Evolutionary conservation across 2,113 vertebrate genomes (phyloP).

Genomic region (Ondatra zibethicus): DNA sequence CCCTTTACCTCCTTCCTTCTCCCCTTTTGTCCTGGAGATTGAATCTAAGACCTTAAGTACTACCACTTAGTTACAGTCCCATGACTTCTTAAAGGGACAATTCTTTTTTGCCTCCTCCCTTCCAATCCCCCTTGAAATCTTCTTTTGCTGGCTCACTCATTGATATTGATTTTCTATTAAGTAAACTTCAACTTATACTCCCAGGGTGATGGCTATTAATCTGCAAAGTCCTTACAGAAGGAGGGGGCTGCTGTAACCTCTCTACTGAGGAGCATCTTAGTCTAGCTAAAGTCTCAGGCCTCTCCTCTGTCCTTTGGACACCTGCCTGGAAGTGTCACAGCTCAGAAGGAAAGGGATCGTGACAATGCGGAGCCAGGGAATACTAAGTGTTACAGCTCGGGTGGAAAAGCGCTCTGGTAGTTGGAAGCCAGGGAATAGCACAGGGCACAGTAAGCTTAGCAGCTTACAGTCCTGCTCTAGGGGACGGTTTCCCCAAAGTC

Average conservation of each 20-base stretch:
- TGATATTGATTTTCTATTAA: slow-evolving; percentile 7
- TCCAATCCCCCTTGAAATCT: no score
- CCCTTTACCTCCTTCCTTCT: neutral
- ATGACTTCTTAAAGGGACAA: neutral
- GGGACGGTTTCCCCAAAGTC: no score
- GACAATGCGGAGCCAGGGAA: no score
- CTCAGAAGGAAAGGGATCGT: no score
- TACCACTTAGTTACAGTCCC: neutral
- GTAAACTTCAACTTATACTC: neutral
- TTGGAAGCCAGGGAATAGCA: no score
- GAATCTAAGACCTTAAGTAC: neutral
- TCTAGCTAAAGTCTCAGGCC: neutral
- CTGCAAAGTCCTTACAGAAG: neutral
- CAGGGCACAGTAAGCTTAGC: no score
- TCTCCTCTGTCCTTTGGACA: neutral
- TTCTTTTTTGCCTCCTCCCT: neutral
- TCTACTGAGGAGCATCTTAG: neutral
- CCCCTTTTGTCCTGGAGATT: neutral
- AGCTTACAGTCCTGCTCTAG: no score
- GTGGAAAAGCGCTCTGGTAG: no score
- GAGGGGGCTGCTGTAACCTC: neutral
- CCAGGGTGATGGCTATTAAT: neutral
- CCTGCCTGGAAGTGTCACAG: neutral
- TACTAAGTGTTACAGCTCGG: no score
- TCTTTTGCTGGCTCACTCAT: neutral